Evolutionary conservation across 2,888 invertebrate genomes (phyloP).

Genomic region (Drosophila seclusa): DNA sequence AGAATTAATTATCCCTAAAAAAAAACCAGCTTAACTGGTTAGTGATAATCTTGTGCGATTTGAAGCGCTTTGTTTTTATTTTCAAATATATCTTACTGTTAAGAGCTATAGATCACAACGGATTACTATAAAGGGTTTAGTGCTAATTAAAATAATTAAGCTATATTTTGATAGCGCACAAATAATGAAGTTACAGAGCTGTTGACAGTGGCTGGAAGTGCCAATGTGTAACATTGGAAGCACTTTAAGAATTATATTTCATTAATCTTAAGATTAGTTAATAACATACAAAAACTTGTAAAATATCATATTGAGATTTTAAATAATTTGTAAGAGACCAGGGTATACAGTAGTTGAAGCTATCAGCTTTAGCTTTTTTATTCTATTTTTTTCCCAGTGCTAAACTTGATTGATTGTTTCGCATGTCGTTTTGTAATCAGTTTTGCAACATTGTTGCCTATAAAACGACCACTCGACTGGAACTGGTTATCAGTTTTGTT

Average conservation of each 20-base stretch:
- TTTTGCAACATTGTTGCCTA: background rate
- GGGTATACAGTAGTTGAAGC: background rate
- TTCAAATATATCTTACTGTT: background rate
- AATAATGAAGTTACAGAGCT: too few relatives aligned
- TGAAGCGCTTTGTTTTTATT: background rate
- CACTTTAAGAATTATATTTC: too few relatives aligned
- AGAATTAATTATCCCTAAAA: too few relatives aligned
- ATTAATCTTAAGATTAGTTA: background rate
- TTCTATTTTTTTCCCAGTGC: background rate
- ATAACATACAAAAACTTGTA: background rate
- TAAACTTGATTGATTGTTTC: background rate
- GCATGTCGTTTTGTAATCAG: background rate
- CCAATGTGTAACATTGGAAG: too few relatives aligned
- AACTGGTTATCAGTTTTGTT: background rate
- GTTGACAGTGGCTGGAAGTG: accelerated
- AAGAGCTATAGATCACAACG: too few relatives aligned
- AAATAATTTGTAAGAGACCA: background rate
- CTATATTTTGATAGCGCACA: too few relatives aligned
- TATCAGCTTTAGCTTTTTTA: background rate
- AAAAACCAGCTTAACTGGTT: too few relatives aligned
- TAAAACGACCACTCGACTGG: background rate
- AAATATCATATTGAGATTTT: background rate
- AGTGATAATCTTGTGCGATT: background rate
- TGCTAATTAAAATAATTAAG: too few relatives aligned
- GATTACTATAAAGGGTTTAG: too few relatives aligned